Conservation (phyloP, 2,888 invertebrate species). For the Rhagonycha lutea region DNA sequence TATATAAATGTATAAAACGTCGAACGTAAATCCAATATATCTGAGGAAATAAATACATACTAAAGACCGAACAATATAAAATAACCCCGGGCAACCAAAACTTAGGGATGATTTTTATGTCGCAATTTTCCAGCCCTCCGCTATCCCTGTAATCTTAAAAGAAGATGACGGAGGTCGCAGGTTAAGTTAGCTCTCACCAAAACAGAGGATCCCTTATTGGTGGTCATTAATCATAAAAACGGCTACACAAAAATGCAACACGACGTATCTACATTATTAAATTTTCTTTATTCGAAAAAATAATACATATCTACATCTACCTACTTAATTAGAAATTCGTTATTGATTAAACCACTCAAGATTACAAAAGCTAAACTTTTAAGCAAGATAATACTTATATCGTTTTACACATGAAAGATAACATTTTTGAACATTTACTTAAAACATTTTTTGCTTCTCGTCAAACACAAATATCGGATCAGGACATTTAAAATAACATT, state of each 20-base stretch:
- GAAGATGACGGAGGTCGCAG: constrained; percentile 52
- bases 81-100: constrained; percentile 41
- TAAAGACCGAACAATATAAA: constrained; percentile 41
- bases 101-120: constrained; percentile 53
- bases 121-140: constrained; percentile 55
- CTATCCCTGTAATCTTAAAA: constrained; percentile 46
- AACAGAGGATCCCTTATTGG: constrained; percentile 21
- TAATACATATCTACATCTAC: too few relatives aligned
- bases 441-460: constrained; percentile 20
- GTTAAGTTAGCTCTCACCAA: constrained; percentile 44
- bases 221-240: constrained; percentile 17
- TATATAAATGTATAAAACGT: constrained; percentile 17
- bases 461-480: constrained; percentile 34
- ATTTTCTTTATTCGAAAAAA: background rate
- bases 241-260: constrained; percentile 5
- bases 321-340: background rate
- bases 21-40: constrained; percentile 46
- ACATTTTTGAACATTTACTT: constrained; percentile 22
- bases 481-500: constrained; percentile 43
- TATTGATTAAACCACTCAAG: background rate
- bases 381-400: background rate
- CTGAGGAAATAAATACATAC: constrained; percentile 49
- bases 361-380: background rate
- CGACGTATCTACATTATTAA: background rate
- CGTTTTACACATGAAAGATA: constrained; percentile 4